A percentile compares a stretch with the other conserved stretches of the same genome.
Conservation (phyloP, 2,797 vertebrate species). For the Holocentrus rufus region DNA sequence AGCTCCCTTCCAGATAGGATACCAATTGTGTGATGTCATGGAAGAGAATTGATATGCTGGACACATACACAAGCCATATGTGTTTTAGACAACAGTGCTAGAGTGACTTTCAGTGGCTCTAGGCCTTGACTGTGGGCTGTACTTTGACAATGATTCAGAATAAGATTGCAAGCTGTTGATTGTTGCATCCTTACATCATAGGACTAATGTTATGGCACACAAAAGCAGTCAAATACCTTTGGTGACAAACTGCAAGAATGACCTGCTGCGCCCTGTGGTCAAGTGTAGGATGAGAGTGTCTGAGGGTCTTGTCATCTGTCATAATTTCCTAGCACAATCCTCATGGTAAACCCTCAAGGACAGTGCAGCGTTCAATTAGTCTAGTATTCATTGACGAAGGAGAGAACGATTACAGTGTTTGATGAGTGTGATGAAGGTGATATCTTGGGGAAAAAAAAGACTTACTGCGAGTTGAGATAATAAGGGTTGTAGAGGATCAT, state of each 20-base stretch:
- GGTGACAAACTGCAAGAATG: conserved; percentile 57
- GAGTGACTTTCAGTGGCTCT: conserved; percentile 52
- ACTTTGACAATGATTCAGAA: conserved; percentile 52
- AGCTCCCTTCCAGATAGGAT: conserved; percentile 49
- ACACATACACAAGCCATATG: conserved; percentile 63
- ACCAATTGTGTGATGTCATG: conserved; percentile 71
- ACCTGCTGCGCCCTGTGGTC: conserved; percentile 17
- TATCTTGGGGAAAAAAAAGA: neutral
- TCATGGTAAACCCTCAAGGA: conserved; percentile 45
- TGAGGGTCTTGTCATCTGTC: conserved; percentile 27
- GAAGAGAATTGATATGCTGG: conserved; percentile 65
- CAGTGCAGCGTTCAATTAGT: conserved; percentile 22
- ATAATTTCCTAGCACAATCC: conserved; percentile 28
- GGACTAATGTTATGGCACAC: conserved; percentile 16
- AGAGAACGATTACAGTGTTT: conserved; percentile 8
- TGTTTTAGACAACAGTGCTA: conserved; percentile 51
- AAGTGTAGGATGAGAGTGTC: conserved; percentile 35
- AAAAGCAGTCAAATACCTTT: conserved; percentile 63
- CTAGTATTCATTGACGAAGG: conserved; percentile 10
- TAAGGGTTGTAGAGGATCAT: neutral
- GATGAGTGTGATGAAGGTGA: conserved; percentile 6
- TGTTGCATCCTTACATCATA: conserved; percentile 50
- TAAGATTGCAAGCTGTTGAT: conserved; percentile 68
- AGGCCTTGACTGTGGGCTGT: conserved; percentile 51
- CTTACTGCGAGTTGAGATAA: neutral